Evolutionary conservation across 2,113 vertebrate species (phyloP), one percentile per base, ranked within the genome.

Genomic region (Pleuronectes platessa): DNA sequence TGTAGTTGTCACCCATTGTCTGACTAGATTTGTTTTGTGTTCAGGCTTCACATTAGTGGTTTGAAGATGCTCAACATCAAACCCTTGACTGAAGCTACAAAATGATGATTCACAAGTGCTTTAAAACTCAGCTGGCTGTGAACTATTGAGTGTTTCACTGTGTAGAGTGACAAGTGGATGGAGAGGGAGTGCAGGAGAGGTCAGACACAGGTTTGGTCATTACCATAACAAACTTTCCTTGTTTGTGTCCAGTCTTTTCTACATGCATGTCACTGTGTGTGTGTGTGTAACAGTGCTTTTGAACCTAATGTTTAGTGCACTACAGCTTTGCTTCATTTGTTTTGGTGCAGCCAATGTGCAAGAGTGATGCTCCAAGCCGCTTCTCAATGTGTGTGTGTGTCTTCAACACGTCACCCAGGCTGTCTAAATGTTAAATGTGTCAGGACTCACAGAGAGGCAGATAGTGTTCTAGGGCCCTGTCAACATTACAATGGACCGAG

Each of bases 361-460:
- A 42, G 64, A 72, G 71, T 68, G 78, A 78, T 9, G 35, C 60
- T 63, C 31, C 35, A 67, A 84, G 80, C 74, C 65, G 71, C 63
- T 60, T 12, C 67, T 82, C 15, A 66, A 54, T 55, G 71, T 37
- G 55, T 68, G 49, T 51, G 60, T 68, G 23, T 69, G 78, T 77
- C 61, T 62, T 21, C 23, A 74, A 85, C 56, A 78, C n/a, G 78
- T 89, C 88, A 86, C 70, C 54, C 58, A 23, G 72, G 31, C 79
- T 85, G 66, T 82, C 86, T 91, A 89, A 92, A 92, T 90, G 88
- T 88, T 90, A 90, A 88, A 86, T n/a, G 56, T 82, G 83, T 90
- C 86, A 90, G 69, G 76, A 78, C 74, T 86, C 78, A 59, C 40
- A 71, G 42, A 73, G 59, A 61, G 64, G 87, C 84, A 78, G 86